Percentiles rank a stretch among this genome's conserved stretches.
Evolutionary conservation across 2,888 invertebrate species (phyloP).

Genomic region (Eugnorisma glareosa): DNA sequence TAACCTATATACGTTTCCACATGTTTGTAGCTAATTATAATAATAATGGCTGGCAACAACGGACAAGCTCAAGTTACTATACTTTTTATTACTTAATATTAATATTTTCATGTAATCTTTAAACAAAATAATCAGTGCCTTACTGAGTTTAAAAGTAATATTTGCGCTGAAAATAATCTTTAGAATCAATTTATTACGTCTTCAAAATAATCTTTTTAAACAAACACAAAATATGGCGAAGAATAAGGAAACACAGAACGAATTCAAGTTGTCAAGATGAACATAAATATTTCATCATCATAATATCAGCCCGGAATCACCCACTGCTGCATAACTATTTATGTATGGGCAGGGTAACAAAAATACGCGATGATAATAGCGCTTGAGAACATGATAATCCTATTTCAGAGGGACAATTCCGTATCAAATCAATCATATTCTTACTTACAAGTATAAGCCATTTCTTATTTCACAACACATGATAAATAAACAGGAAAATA

Average conservation of each 20-base stretch:
- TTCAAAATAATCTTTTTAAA: not conserved
- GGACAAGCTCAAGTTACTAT: conserved; percentile 39
- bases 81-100: conserved; percentile 17
- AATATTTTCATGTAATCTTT: not conserved
- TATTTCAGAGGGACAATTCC: not conserved
- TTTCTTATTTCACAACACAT: not conserved
- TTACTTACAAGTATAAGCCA: not conserved
- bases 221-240: not conserved
- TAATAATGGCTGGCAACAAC: conserved; percentile 53
- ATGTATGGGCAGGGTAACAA: not conserved
- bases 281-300: not conserved
- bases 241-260: no score
- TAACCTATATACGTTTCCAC: conserved; percentile 73
- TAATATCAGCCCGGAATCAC: no score
- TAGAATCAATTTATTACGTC: no score
- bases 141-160: not conserved
- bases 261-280: not conserved
- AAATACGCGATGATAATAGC: no score
- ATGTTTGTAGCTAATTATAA: conserved; percentile 65
- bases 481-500: not conserved
- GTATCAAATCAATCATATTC: not conserved
- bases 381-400: not conserved
- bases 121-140: not conserved
- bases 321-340: no score
- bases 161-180: not conserved